phyloP scores from a whole-genome alignment of 2,797 vertebrate species.

The Crenuchus spilurus region DNA sequence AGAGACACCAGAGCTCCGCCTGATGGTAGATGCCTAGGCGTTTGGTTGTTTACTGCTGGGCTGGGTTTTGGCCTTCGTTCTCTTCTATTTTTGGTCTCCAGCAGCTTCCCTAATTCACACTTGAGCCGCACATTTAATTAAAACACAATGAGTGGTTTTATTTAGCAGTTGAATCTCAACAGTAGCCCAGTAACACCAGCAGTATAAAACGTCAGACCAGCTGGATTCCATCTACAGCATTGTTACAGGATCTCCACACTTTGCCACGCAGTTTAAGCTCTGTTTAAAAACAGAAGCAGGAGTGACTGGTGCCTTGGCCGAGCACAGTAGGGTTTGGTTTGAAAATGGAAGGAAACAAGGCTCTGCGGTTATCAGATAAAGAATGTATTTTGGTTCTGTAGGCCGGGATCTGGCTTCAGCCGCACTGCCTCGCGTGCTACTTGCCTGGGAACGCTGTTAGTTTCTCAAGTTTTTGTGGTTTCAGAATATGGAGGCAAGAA shows the following conservation, averaged over 20 bases:
- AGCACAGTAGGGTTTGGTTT: no score
- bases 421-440: not conserved
- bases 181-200: not conserved
- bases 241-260: constrained; percentile 1
- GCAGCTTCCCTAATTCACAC: not conserved
- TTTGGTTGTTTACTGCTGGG: not conserved
- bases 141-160: not conserved
- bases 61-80: not conserved
- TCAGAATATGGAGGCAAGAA: not conserved
- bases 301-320: not conserved
- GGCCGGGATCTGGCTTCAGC: not conserved
- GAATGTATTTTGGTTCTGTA: constrained; percentile 12
- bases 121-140: not conserved
- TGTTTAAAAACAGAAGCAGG: not conserved
- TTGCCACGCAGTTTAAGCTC: not conserved
- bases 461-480: constrained; percentile 13
- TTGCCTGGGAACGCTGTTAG: not conserved
- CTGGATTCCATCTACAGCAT: not conserved
- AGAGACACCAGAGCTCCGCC: no score
- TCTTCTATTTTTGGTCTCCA: not conserved
- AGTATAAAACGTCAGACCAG: not conserved
- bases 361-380: constrained; percentile 24
- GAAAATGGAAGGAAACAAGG: constrained; percentile 18
- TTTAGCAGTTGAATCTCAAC: not conserved
- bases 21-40: no score